Base-by-base conservation (phyloP, 2,888 invertebrate species). In the Drosophila imparisetae region DNA sequence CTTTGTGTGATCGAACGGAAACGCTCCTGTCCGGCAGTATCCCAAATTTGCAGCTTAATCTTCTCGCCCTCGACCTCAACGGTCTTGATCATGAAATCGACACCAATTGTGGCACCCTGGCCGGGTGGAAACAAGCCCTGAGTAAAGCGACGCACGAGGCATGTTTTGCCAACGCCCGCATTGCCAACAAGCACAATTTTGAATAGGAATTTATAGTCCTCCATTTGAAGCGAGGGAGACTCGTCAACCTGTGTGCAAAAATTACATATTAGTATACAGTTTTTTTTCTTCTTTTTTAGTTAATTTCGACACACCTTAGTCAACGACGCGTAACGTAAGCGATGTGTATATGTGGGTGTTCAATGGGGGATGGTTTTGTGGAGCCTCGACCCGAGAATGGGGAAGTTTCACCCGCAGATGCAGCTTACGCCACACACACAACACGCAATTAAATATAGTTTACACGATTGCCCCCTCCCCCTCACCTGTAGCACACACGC, bases 71-170 rank as follows among this genome's bases (percentile, higher is more conserved):
- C 98, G 66, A 99, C 97, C 94, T 98, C 98, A 11, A 99, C 98
- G 62, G 98, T 98, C 94, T 99, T 99, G 75, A 99, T 99, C 98
- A 99, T 98, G 93, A 99, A 99, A 94, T 99, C 99, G 32, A 99
- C 99, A 66, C 99, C 99, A 90, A 99, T 99, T 4, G 99, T 99
- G 66, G 99, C 99, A 83, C 98, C 98, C 94, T 99, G 99, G 18
- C 99, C 99, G 38, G 98, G 98, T 60, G 99, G 99, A 94, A 99
- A 99, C 57, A 99, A 98, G 3, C 99, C 99, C 95, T 99, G 99
- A 48, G 99, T 99, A 93, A 99, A 99, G 90, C 99, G 95, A 78
- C 99, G 95, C 67, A 99, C 99, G 65, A 99, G 95, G 93, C 99
- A 99, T 61, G 99, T 99, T 94, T 99, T 99, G 29, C 99, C 99